Base-by-base conservation (phyloP, 2,888 invertebrate genomes). In the Drosophila borealis region DNA sequence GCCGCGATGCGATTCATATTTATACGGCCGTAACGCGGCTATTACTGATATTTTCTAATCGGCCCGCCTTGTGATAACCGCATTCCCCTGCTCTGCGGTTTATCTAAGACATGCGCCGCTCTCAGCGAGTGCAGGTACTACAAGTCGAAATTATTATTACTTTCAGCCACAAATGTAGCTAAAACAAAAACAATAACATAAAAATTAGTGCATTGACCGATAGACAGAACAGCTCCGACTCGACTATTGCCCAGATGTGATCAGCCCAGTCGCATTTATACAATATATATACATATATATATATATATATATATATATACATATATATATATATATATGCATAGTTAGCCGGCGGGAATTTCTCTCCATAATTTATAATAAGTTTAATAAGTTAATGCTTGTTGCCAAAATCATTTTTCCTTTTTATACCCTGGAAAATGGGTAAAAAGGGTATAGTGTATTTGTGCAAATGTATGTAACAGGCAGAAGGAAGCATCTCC, bases 11-110 rank as follows among this genome's bases (percentile, higher is more conserved):
- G 60, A 19, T 62, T 70, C 64, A 57, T 78, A 87, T 87, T 87
- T 81, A 81, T 87, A 87, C 71, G 84, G 69, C 66, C 69, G 53
- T 69, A 56, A 42, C n/a, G 45, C 56, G 36, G 39, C 29, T 41
- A 25, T 42, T 17, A 53, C 53, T 74, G 48, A 37, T 51, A 39
- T 51, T 53, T 39, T 53, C 75, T 76, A 76, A 76, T 76, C 75
- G 54, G 8, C 29, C 25, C 33, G 49, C 44, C 44, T 64, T 39
- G 21, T 61, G 78, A 75, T 75, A 74, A 62, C 61, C 67, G 51
- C 60, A 61, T 49, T 45, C 34, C 61, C 51, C 33, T 9, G 21
- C 45, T 48, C 48, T 42, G 34, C 17, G 29, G 68, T 68, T 73
- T 74, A 74, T 73, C 78, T 67, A 9, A 67, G 73, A 57, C 67